Evolutionary conservation across 1,140 invertebrate genomes (phyloP).

Genomic region (Subanguina moxae): DNA sequence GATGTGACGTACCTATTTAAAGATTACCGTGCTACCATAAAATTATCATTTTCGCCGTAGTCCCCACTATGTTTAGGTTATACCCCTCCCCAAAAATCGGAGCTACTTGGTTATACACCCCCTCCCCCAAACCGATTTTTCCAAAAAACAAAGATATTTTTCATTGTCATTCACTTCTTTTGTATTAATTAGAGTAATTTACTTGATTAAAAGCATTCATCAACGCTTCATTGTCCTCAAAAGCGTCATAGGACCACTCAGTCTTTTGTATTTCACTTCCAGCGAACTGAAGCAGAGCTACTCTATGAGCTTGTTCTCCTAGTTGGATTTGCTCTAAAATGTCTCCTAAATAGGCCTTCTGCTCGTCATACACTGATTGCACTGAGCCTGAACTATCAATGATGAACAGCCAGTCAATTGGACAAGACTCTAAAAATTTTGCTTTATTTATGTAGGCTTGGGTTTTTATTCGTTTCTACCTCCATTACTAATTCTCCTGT

Average conservation of each 20-base stretch:
- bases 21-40: too few relatives aligned
- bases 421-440: slow-evolving; percentile 33
- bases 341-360: slow-evolving; percentile 45
- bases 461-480: background rate
- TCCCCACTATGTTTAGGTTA: too few relatives aligned
- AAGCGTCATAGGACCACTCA: slow-evolving; percentile 49
- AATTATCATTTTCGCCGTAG: too few relatives aligned
- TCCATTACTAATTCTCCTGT: background rate
- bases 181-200: slow-evolving; percentile 2
- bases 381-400: slow-evolving; percentile 52
- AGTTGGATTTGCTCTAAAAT: slow-evolving; percentile 40
- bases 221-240: slow-evolving; percentile 35
- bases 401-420: slow-evolving; percentile 45
- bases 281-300: slow-evolving; percentile 53
- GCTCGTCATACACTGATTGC: slow-evolving; percentile 45
- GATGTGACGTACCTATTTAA: slow-evolving; percentile 32
- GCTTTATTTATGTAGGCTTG: too few relatives aligned
- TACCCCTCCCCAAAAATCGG: too few relatives aligned
- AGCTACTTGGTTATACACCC: too few relatives aligned
- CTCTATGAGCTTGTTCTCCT: slow-evolving; percentile 38
- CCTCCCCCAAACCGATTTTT: too few relatives aligned
- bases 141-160: slow-evolving; percentile 13
- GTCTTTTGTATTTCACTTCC: slow-evolving; percentile 50
- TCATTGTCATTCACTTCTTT: slow-evolving; percentile 2
- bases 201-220: slow-evolving; percentile 46